phyloP scores from a whole-genome alignment of 2,113 vertebrate genomes.

The Spea bombifrons region DNA sequence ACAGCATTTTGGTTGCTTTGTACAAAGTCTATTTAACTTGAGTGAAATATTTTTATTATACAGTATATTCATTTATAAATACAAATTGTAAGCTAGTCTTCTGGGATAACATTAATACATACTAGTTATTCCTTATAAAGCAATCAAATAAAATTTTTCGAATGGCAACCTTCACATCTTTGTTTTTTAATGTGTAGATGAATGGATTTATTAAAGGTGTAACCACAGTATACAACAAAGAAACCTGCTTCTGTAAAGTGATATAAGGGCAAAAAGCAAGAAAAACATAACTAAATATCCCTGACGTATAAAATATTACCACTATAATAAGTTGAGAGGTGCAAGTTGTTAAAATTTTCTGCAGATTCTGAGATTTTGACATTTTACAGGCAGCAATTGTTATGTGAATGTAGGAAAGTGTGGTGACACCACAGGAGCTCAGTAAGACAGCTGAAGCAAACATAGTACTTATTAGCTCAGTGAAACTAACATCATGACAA shows the following conservation, averaged over 20 bases:
- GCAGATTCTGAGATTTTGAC: conserved; percentile 3
- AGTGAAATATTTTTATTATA: too few relatives aligned
- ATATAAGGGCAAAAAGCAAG: neutral
- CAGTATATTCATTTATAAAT: too few relatives aligned
- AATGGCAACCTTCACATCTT: conserved; percentile 42
- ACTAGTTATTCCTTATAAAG: too few relatives aligned
- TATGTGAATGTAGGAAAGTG: conserved; percentile 17
- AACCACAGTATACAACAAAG: conserved; percentile 50
- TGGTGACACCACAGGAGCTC: conserved; percentile 50
- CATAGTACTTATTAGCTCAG: conserved; percentile 49
- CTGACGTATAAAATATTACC: conserved; percentile 49
- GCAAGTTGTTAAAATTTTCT: conserved; percentile 57
- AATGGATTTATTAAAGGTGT: conserved; percentile 52
- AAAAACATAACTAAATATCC: conserved; percentile 10
- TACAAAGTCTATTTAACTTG: too few relatives aligned
- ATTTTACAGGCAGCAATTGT: neutral
- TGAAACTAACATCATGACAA: conserved; percentile 46
- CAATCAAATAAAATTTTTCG: neutral
- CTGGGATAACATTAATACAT: too few relatives aligned
- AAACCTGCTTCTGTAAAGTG: conserved; percentile 12
- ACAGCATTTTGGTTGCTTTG: too few relatives aligned
- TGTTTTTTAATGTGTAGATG: conserved; percentile 54
- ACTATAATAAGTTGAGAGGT: conserved; percentile 48
- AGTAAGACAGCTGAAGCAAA: conserved; percentile 42
- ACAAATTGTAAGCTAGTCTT: too few relatives aligned